Base-by-base conservation (phyloP, 2,888 invertebrate genomes). In the Chrysolina americana region DNA sequence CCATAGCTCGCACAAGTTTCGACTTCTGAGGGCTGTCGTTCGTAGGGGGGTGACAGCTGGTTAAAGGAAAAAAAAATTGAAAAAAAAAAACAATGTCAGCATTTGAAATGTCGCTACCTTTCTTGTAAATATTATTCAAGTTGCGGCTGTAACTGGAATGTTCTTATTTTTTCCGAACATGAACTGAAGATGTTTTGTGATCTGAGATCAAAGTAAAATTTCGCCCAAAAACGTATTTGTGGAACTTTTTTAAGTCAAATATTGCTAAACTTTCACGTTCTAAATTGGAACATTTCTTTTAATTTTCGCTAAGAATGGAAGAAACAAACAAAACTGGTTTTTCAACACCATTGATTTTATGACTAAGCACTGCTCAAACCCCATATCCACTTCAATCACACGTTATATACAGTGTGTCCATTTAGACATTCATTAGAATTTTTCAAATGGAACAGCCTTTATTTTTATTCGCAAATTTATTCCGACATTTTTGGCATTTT, bases 201-300 rank as follows among this genome's bases (percentile, higher is more conserved):
- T 79, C 79, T 28, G 76, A 73, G 4, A 76, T 47, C 23, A 73
- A 23, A 15, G 11, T 23, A 28, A 73, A 73, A 21, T 63, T 68
- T 10, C 64, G 0, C n/a, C 17, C 73, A 69, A 41, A 69, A 23
- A 69, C 65, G 23, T 69, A 73, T 41, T 68, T 68, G 19, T 68
- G 50, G 69, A 73, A 76, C 19, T 68, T 65, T 70, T 73, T 71
- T 70, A 65, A 41, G 41, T 6, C 41, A 44, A 76, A 75, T 23
- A 72, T 72, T 10, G 70, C 65, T 28, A 75, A 62, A 21, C 84
- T 83, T 75, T 86, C 85, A 41, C 80, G 78, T 71, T 86, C 83
- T n/a, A 86, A 81, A 3, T 83, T 81, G 1, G 84, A 82, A 77
- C 86, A 85, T 65, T 83, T 85, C 66, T 83, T 81, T 76, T 87